A percentile compares a stretch with the other conserved stretches of the same genome.
Conservation (phyloP, 1,140 invertebrate species). For the Papilio machaon region DNA sequence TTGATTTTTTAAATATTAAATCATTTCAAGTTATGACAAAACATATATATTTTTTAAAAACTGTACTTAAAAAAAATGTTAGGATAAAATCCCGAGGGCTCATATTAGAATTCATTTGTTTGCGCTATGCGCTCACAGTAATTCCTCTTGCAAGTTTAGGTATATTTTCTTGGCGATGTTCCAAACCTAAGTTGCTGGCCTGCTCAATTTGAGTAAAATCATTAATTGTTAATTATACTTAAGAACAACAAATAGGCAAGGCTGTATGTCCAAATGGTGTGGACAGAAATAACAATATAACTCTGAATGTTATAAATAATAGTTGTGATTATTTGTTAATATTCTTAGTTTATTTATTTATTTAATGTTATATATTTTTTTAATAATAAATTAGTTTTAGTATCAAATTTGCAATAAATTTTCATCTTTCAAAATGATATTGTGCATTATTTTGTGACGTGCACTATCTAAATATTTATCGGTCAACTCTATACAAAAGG, state of each 20-base stretch:
- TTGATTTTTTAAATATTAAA: no score
- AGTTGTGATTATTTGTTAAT: no score
- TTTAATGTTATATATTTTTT: neutral
- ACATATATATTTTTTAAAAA: no score
- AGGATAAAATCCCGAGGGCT: neutral
- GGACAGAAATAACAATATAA: neutral
- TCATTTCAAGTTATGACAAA: no score
- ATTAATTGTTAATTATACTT: conserved; percentile 27
- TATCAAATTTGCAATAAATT: no score
- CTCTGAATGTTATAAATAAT: no score
- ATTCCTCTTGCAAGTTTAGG: conserved; percentile 9
- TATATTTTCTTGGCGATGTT: conserved; percentile 16
- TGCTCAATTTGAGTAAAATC: conserved; percentile 4
- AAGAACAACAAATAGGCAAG: neutral
- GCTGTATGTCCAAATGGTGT: neutral
- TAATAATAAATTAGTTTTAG: no score
- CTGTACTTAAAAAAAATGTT: neutral
- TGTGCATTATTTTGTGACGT: neutral
- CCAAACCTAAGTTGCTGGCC: neutral
- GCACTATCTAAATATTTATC: neutral
- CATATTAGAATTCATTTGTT: conserved; percentile 8
- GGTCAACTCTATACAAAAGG: neutral
- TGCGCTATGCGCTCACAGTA: neutral
- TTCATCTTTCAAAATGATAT: neutral
- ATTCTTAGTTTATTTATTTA: no score